These are phyloP conservation scores for Sycophaga agraensis DNA, from an alignment of 1,140 invertebrate genomes.

Conservation along the genomic window DNA sequence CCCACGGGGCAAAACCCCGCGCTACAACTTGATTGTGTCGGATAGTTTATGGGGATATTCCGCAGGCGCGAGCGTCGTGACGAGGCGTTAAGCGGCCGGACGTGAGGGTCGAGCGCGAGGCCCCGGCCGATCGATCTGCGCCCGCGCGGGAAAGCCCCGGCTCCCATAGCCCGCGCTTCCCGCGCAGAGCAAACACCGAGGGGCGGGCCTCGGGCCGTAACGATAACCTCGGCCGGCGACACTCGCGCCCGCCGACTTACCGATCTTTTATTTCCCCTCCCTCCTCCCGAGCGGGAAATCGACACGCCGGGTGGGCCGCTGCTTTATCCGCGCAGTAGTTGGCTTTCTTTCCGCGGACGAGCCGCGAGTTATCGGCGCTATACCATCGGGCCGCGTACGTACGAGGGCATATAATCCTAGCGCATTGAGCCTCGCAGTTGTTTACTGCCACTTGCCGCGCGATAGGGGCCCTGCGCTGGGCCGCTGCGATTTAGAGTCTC, in stretches of 20 bases:
- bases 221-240: too few relatives aligned
- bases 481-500: slow-evolving; percentile 29
- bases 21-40: slow-evolving; percentile 44
- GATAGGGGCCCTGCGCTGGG: too few relatives aligned
- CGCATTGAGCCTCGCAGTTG: slow-evolving; percentile 25
- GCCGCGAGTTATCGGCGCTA: slow-evolving; percentile 17
- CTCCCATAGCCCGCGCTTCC: too few relatives aligned
- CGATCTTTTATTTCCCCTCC: too few relatives aligned
- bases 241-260: too few relatives aligned
- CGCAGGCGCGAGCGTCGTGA: slow-evolving; percentile 30
- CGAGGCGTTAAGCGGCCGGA: slow-evolving; percentile 37
- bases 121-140: neutral
- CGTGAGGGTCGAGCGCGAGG: too few relatives aligned
- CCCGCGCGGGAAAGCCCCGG: neutral
- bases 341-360: too few relatives aligned
- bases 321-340: too few relatives aligned
- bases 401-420: slow-evolving; percentile 22
- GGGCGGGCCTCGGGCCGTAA: too few relatives aligned
- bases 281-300: too few relatives aligned
- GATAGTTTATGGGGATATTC: slow-evolving; percentile 42
- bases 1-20: slow-evolving; percentile 35
- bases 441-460: slow-evolving; percentile 30
- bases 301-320: too few relatives aligned
- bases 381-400: slow-evolving; percentile 13
- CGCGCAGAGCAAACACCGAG: too few relatives aligned